A percentile compares a stretch with the other conserved stretches of the same genome.
phyloP scores from a whole-genome alignment of 2,797 vertebrate genomes.

The Aldrovandia affinis region DNA sequence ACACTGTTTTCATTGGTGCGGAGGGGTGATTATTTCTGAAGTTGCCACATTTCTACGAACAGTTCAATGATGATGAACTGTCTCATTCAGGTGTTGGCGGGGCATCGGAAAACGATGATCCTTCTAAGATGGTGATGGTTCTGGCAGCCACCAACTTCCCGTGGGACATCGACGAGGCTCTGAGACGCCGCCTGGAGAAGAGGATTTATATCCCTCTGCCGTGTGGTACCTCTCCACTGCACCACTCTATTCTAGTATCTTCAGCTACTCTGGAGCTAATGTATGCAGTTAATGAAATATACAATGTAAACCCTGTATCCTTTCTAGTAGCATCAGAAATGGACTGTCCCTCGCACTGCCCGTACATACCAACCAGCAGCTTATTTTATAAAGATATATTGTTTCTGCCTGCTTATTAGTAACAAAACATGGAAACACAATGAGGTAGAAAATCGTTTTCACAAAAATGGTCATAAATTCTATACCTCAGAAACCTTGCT shows the following conservation, averaged over 20 bases:
- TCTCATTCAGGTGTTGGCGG: slow-evolving; percentile 89
- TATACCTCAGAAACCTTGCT: too few species aligned
- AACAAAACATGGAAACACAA: background rate
- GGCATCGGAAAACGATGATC: slow-evolving; percentile 91
- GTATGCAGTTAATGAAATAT: background rate
- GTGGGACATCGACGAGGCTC: slow-evolving; percentile 98
- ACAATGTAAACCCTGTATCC: too few species aligned
- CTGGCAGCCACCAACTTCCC: slow-evolving; percentile 98
- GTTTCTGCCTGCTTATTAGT: background rate
- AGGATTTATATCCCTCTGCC: slow-evolving; percentile 98
- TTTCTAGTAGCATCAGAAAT: background rate
- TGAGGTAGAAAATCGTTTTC: background rate
- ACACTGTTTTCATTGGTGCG: background rate
- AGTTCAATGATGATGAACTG: background rate
- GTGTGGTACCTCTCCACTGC: slow-evolving; percentile 77
- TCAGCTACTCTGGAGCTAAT: background rate
- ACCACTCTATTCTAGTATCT: background rate
- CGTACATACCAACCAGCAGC: background rate
- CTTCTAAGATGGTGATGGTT: slow-evolving; percentile 99
- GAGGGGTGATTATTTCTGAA: background rate
- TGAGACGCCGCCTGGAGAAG: slow-evolving; percentile 92
- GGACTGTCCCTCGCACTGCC: background rate
- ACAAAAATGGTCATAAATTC: too few species aligned
- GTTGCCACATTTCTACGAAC: background rate
- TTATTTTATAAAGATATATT: too few species aligned